Percentiles rank a stretch among this genome's conserved stretches.
These are phyloP conservation scores for Euwallacea similis DNA, from an alignment of 1,140 invertebrate genomes.

Conservation along the genomic window DNA sequence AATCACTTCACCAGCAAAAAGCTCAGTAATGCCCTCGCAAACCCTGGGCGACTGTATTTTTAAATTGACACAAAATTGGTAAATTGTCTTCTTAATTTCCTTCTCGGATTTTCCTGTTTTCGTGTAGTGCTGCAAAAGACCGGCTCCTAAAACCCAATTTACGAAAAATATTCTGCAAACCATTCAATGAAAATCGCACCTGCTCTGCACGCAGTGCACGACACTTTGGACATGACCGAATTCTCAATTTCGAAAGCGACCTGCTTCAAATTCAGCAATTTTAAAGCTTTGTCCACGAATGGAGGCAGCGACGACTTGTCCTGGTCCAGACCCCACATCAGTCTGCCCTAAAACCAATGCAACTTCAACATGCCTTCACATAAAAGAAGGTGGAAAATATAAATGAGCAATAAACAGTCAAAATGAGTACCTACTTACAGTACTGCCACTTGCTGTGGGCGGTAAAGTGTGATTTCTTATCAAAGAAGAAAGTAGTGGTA, in stretches of 20 bases:
- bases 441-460: constrained; percentile 43
- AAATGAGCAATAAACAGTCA: not conserved
- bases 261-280: constrained; percentile 78
- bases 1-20: constrained; percentile 64
- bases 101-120: constrained; percentile 77
- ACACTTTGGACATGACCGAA: constrained; percentile 87
- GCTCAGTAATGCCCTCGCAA: constrained; percentile 81
- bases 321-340: constrained; percentile 72
- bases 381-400: not conserved
- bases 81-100: constrained; percentile 83
- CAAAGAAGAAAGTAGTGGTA: constrained; percentile 44
- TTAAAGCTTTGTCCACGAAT: constrained; percentile 80
- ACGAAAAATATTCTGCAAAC: not conserved
- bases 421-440: constrained; percentile 50
- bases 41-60: constrained; percentile 83
- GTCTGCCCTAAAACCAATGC: constrained; percentile 51
- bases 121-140: constrained; percentile 83
- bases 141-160: constrained; percentile 61
- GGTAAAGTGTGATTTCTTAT: constrained; percentile 50
- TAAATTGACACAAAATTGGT: constrained; percentile 81
- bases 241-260: constrained; percentile 86
- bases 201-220: constrained; percentile 88
- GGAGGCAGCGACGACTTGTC: constrained; percentile 68
- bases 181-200: constrained; percentile 54
- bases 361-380: not conserved